Evolutionary conservation across 2,797 vertebrate genomes (phyloP).

Genomic region (Hapalemur alaotrensis): DNA sequence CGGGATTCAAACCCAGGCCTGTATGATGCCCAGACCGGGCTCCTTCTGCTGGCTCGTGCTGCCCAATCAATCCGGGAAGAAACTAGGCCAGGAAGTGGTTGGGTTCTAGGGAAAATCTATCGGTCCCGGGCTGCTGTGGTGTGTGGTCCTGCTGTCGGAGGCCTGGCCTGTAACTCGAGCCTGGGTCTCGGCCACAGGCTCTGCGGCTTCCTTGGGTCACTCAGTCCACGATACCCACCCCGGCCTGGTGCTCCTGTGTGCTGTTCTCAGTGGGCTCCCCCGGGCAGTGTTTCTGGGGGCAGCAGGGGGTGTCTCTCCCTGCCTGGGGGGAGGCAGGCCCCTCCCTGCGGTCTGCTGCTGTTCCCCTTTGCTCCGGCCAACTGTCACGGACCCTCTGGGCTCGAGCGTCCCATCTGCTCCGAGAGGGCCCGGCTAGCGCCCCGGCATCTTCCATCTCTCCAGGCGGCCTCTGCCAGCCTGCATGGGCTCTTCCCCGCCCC

Average conservation of each 20-base stretch:
- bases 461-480: fast-evolving
- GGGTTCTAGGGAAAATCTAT: constrained; percentile 2
- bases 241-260: background rate
- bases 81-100: background rate
- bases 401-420: background rate
- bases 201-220: background rate
- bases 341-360: background rate
- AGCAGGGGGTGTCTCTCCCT: background rate
- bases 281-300: background rate
- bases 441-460: background rate
- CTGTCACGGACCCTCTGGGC: background rate
- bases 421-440: background rate
- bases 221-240: background rate
- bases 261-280: background rate
- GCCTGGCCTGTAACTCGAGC: constrained; percentile 2
- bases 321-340: background rate
- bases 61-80: background rate
- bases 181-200: background rate
- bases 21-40: background rate
- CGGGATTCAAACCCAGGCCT: background rate
- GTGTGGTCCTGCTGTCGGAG: background rate
- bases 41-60: background rate
- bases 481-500: background rate
- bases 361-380: background rate
- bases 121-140: background rate